phyloP scores from a whole-genome alignment of 1,140 invertebrate species.

The Eueides isabella region DNA sequence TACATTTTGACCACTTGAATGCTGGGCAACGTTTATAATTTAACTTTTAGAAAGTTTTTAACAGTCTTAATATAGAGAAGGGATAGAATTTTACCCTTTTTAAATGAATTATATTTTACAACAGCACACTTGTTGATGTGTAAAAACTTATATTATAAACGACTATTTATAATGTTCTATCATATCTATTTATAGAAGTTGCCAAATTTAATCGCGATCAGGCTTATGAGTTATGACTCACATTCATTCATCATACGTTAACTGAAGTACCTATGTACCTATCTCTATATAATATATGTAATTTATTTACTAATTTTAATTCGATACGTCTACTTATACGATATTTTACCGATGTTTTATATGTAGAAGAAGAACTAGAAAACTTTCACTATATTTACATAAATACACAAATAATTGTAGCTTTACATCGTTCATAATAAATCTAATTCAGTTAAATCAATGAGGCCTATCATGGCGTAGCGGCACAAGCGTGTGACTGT shows the following conservation, averaged over 20 bases:
- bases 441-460: no score
- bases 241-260: background rate
- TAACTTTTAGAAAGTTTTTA: no score
- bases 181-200: slow-evolving; percentile 18
- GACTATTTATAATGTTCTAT: background rate
- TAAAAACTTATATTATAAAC: background rate
- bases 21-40: background rate
- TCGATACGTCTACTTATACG: no score
- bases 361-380: no score
- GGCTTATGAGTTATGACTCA: slow-evolving; percentile 15
- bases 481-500: no score
- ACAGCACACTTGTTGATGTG: background rate
- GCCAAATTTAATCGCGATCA: slow-evolving; percentile 11
- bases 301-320: background rate
- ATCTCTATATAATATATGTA: background rate
- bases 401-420: no score
- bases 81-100: background rate
- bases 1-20: no score
- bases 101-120: background rate
- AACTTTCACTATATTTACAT: no score
- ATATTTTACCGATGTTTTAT: no score
- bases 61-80: no score
- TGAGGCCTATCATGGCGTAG: no score
- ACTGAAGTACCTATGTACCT: background rate
- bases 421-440: no score